Base-by-base conservation (phyloP, 92 coral and sea anemone genomes). In the Bergia puertoricense region DNA sequence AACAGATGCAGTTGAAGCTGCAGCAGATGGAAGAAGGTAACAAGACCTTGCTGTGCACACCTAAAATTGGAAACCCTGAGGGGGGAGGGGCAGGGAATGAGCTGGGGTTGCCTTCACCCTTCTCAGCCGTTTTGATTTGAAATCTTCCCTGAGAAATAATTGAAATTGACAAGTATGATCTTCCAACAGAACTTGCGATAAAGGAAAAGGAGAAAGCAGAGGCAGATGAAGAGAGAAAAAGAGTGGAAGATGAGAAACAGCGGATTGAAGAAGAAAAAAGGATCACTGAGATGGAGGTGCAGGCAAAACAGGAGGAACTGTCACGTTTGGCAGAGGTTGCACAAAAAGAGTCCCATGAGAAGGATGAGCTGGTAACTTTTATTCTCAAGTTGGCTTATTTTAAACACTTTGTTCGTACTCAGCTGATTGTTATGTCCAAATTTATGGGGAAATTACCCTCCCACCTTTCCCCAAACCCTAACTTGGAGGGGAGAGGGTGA, bases 291-390 rank as follows among this genome's bases (percentile, higher is more conserved):
- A 30, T 50, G 82, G 82, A 79, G 44, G 42, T 79, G 5, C 44
- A 50, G 82, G 65, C 42, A 79, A 79, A 79, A 50, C 67, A 79
- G 23, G 68, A 50, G 22, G 82, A 79, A 15, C 66, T 79, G 48
- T 36, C 43, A 13, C 82, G 82, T 36, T 37, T 79, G 43, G 68
- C 82, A 5, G 82, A 79, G 66, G 13, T 48, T 22, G 82, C 82
- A 22, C 16, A 23, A 15, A 50, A 37, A 51, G 82, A 79, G 44
- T 23, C 42, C 42, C 82, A 46, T 46, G 82, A 79, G 2, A 79
- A 79, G 16, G 41, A 46, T 11, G 65, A 79, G 39, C 41, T 50
- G 82, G 82, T 79, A 48, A 30, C 44, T 46, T 1, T 23, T 79
- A 5, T 14, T 79, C 15, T 36, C 41, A 39, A 73, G 16, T 73